Percentiles rank a stretch among this genome's conserved stretches.
Evolutionary conservation across 2,888 invertebrate genomes (phyloP).

Genomic region (Candidula unifasciata): DNA sequence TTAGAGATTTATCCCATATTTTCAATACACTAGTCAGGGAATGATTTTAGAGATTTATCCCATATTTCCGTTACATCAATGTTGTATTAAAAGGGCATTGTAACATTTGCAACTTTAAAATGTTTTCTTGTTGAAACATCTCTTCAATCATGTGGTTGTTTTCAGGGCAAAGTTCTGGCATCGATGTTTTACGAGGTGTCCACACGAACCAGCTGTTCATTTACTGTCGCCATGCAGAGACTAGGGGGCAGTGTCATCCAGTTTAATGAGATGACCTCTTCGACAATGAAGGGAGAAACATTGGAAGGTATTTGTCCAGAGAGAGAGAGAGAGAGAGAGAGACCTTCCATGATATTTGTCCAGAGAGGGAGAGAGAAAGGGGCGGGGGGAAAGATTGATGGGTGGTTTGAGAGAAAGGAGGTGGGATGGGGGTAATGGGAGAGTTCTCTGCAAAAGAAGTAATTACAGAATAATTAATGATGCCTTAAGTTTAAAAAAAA

Average conservation of each 20-base stretch:
- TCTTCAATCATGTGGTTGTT: conserved; percentile 1
- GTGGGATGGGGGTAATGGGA: no score
- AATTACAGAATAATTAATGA: no score
- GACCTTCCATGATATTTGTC: no score
- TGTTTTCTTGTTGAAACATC: neutral
- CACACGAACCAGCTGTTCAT: conserved; percentile 96
- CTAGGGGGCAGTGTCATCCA: conserved; percentile 94
- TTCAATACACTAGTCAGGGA: no score
- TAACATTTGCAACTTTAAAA: neutral
- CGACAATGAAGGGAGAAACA: conserved; percentile 97
- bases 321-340: no score
- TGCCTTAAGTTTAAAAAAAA: no score
- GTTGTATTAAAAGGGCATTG: neutral
- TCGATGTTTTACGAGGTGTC: conserved; percentile 98
- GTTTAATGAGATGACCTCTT: conserved; percentile 93
- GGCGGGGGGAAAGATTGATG: no score
- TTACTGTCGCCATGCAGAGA: conserved; percentile 96
- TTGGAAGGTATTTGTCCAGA: conserved; percentile 83
- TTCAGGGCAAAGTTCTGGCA: conserved; percentile 93
- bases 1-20: no score
- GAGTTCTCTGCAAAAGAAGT: no score
- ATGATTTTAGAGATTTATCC: no score
- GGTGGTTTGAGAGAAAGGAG: no score
- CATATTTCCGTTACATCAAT: neutral
- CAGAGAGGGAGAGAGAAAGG: no score